Evolutionary conservation across 2,113 vertebrate species (phyloP), one percentile per base, ranked within the genome.

Genomic region (Ochotona curzoniae): DNA sequence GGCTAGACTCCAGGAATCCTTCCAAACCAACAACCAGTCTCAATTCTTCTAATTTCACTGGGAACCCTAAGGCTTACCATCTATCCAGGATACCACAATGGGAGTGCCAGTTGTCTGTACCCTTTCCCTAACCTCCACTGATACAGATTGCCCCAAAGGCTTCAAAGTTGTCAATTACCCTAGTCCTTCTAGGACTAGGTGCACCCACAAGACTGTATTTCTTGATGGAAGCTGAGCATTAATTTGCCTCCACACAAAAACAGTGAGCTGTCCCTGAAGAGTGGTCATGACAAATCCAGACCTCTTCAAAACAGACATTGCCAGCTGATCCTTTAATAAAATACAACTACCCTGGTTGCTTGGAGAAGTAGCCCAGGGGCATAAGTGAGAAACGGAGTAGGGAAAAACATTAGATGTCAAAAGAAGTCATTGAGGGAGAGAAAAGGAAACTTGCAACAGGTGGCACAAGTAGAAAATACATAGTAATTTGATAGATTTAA

Each of bases 261-360:
- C 47, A 71, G 10, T 67, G 23, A 79, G 13, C 26, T 86, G 23
- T 60, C 73, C 63, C 25, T 93, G 74, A 74, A 51, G 12, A 44
- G 60, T 54, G 1, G 14, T 18, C 2, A 21, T 49, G 66, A 44
- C 47, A 90, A 5, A 83, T 7, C 5, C 38, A 3, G 17, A 54
- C 17, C 54, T 54, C 54, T 88, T 82, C 35, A 69, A 73, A 69
- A 73, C n/a, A 91, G 93, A 84, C 2, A 90, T 10, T 21, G 78
- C 26, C 7, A 66, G 44, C 20, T 17, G 17, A 78, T 66, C 18
- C 8, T 15, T 4, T 44, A 79, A 17, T 47, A 69, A 91, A 69
- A 25, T 4, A 10, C 67, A 18, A 83, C 64, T 51, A 79, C 7
- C 8, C 61, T 51, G 57, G 7, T n/a, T 80, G 63, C 38, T 73